phyloP scores from a whole-genome alignment of 23 tunicate species.

The Halocynthia roretzi region DNA sequence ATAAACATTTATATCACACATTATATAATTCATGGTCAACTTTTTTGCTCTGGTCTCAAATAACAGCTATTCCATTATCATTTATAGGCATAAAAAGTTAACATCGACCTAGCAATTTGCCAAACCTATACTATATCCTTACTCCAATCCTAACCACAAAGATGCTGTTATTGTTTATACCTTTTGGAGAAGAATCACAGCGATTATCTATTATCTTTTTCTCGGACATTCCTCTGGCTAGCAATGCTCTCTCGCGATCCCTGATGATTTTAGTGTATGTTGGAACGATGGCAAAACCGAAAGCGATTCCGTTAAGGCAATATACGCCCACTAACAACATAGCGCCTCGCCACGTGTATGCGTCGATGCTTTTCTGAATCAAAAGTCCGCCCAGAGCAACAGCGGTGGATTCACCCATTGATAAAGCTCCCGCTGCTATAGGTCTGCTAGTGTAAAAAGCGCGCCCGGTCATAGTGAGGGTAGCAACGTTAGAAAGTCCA shows the following conservation, averaged over 20 bases:
- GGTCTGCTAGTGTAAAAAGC: conserved; percentile 25
- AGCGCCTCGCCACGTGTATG: conserved; percentile 26
- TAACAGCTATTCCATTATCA: too few species aligned
- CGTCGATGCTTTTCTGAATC: conserved; percentile 11
- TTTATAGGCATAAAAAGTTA: too few species aligned
- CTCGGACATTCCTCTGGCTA: background rate
- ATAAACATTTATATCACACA: too few species aligned
- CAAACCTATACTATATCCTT: too few species aligned
- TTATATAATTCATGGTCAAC: too few species aligned
- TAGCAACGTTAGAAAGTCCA: conserved; percentile 17
- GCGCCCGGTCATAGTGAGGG: conserved; percentile 22
- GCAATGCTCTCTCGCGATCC: background rate
- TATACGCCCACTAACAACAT: conserved; percentile 15
- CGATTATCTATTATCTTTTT: too few species aligned
- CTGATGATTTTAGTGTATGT: background rate
- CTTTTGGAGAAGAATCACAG: too few species aligned
- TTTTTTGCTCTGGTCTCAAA: too few species aligned
- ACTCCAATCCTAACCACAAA: too few species aligned
- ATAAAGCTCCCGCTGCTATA: conserved; percentile 8
- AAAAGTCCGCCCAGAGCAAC: conserved; percentile 10
- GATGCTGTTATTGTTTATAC: too few species aligned
- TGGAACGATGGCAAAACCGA: conserved; percentile 19
- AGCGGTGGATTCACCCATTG: conserved; percentile 27
- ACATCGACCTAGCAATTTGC: too few species aligned
- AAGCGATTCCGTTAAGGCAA: conserved; percentile 10